Conservation (phyloP, 2,113 vertebrate genomes). For the Dicaeum eximium region DNA sequence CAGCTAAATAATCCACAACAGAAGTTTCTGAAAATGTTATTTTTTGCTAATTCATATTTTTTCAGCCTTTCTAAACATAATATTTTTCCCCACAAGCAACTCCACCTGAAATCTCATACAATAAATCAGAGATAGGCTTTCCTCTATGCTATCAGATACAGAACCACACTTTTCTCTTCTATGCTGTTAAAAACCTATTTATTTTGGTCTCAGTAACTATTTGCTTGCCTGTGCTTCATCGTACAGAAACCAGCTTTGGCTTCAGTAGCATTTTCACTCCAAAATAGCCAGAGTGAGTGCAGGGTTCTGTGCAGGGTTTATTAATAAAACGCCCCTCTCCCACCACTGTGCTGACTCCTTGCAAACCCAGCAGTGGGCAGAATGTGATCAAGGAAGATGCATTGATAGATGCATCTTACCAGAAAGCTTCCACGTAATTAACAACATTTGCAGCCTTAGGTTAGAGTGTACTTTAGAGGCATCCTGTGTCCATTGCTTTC, state of each 20-base stretch:
- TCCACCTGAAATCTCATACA: background rate
- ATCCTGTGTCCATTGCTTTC: background rate
- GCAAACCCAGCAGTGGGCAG: constrained; percentile 27
- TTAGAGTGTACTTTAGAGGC: background rate
- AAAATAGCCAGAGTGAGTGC: background rate
- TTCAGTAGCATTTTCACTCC: background rate
- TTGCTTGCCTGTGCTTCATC: background rate
- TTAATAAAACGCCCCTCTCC: background rate
- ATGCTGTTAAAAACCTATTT: background rate
- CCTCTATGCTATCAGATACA: background rate
- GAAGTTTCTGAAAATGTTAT: background rate
- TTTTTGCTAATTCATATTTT: background rate
- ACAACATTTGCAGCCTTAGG: background rate
- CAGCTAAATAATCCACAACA: background rate
- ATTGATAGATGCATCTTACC: background rate
- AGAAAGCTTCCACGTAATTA: background rate
- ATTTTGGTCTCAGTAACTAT: background rate
- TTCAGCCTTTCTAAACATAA: background rate
- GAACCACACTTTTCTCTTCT: background rate
- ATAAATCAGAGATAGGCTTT: background rate
- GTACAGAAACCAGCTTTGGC: background rate
- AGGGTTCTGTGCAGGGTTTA: background rate
- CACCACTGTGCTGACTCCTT: background rate
- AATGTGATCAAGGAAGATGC: constrained; percentile 20
- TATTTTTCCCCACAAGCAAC: background rate